A percentile compares a stretch with the other conserved stretches of the same genome.
These are phyloP conservation scores for Drosophila triauraria DNA, from an alignment of 1,140 invertebrate genomes.

Conservation along the genomic window DNA sequence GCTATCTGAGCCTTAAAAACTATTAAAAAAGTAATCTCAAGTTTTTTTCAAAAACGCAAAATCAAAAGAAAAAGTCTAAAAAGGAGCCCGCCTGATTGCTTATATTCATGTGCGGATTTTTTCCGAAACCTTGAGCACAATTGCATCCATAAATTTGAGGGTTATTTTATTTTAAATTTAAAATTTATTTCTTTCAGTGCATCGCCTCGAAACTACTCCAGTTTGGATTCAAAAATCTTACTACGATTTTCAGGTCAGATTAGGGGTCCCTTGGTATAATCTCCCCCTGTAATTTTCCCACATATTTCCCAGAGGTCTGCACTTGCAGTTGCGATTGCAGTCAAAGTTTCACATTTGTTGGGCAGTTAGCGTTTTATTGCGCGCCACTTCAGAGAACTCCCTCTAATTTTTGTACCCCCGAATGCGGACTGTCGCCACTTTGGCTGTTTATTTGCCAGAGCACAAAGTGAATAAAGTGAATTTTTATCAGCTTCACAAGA, in stretches of 20 bases:
- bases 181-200: no score
- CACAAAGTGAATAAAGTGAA: slow-evolving; percentile 76
- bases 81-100: no score
- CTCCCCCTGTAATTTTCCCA: not conserved
- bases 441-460: slow-evolving; percentile 37
- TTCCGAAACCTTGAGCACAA: no score
- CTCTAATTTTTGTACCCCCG: not conserved
- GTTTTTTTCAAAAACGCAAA: no score
- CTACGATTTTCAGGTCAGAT: slow-evolving; percentile 9
- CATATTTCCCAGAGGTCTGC: slow-evolving; percentile 14
- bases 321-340: slow-evolving; percentile 45
- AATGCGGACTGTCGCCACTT: slow-evolving; percentile 40
- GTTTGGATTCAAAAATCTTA: slow-evolving; percentile 6
- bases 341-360: slow-evolving; percentile 62
- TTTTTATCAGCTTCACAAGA: slow-evolving; percentile 76
- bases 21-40: no score
- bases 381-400: slow-evolving; percentile 39
- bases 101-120: no score
- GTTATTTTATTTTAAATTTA: no score
- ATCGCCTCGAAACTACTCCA: no score
- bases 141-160: no score
- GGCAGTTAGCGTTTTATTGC: slow-evolving; percentile 55
- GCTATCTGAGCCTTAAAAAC: no score
- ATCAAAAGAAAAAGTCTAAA: no score
- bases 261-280: slow-evolving; percentile 12